These are phyloP conservation scores for Gracilinanus agilis DNA, from an alignment of 2,113 vertebrate species.

Conservation along the genomic window DNA sequence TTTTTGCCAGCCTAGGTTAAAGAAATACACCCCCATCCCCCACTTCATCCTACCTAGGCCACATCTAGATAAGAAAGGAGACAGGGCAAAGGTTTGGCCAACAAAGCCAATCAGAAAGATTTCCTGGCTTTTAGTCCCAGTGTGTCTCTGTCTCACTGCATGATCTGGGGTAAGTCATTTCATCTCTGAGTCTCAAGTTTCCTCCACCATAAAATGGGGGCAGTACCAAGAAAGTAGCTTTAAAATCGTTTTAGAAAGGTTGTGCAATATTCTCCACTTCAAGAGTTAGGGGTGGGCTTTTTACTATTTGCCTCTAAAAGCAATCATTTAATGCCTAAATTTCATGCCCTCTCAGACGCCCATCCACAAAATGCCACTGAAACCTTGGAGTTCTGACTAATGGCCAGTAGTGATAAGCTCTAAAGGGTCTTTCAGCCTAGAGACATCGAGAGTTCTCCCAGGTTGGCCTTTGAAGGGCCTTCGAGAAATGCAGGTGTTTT, in stretches of 20 bases:
- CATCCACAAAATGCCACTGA: not conserved
- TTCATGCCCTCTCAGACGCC: not conserved
- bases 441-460: not conserved
- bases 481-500: not conserved
- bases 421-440: not conserved
- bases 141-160: not conserved
- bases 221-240: not conserved
- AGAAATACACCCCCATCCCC: not conserved
- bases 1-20: accelerated
- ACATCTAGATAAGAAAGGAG: not conserved
- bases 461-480: not conserved
- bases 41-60: not conserved
- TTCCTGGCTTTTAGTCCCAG: not conserved
- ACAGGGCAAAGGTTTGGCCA: accelerated
- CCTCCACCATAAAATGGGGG: not conserved
- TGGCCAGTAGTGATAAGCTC: not conserved
- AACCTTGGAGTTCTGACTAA: not conserved
- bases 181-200: conserved; percentile 13
- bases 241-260: no score
- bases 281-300: no score
- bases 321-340: no score
- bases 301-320: no score
- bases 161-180: not conserved
- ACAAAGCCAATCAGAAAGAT: not conserved
- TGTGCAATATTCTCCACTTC: no score